A percentile compares a stretch with the other conserved stretches of the same genome.
These are phyloP conservation scores for Hypolimnas misippus DNA, from an alignment of 2,888 invertebrate genomes.

Conservation along the genomic window DNA sequence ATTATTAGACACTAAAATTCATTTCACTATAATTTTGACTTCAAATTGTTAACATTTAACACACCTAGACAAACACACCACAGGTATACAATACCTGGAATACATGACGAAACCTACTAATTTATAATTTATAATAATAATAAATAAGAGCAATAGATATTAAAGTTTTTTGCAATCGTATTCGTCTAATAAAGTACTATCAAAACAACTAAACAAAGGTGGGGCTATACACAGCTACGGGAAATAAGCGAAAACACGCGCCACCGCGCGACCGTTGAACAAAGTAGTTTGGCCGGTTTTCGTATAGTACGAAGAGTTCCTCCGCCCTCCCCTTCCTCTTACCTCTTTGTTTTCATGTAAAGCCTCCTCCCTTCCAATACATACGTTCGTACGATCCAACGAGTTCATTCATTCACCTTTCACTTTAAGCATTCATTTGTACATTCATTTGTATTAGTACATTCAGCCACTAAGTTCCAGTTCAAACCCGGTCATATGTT, in stretches of 20 bases:
- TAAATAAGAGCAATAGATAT: background rate
- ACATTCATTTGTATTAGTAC: constrained; percentile 6
- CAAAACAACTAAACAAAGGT: constrained; percentile 68
- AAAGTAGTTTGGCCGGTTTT: constrained; percentile 81
- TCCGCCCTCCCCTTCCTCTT: constrained; percentile 59
- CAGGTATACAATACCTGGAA: constrained; percentile 51
- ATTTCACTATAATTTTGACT: constrained; percentile 70
- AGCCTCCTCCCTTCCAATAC: constrained; percentile 65
- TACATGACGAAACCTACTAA: constrained; percentile 24
- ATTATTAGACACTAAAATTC: constrained; percentile 65
- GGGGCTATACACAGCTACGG: constrained; percentile 64
- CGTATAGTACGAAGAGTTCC: constrained; percentile 50
- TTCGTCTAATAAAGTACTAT: constrained; percentile 25
- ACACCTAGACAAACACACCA: constrained; percentile 62
- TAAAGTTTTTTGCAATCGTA: background rate
- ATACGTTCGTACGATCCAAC: constrained; percentile 25
- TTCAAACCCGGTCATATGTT: background rate
- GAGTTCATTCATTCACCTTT: constrained; percentile 43
- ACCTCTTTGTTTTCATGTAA: constrained; percentile 55
- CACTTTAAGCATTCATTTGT: constrained; percentile 27
- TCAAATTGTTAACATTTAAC: constrained; percentile 52
- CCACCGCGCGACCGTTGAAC: constrained; percentile 77
- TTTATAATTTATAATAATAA: background rate
- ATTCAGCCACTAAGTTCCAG: background rate
- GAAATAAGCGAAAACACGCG: constrained; percentile 75